Conservation (phyloP, 2,797 vertebrate genomes). For the Pteronotus mesoamericanus region DNA sequence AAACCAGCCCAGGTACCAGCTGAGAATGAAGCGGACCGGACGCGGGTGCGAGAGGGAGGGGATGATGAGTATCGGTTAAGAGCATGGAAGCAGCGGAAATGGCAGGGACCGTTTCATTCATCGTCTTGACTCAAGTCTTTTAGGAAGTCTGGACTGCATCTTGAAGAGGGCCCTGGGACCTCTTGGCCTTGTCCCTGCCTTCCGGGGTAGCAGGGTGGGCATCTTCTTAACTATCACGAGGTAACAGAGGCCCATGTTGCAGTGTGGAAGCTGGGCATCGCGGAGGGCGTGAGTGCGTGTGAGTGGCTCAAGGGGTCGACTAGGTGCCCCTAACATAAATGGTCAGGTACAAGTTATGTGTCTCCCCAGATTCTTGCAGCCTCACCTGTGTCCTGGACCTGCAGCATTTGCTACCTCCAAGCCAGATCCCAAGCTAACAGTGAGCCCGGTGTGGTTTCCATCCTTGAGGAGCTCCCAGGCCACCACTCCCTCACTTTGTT, state of each 20-base stretch:
- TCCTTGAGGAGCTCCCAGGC: not conserved
- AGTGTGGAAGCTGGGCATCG: not conserved
- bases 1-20: not conserved
- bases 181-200: not conserved
- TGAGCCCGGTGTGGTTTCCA: not conserved
- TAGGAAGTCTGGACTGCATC: not conserved
- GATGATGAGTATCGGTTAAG: not conserved
- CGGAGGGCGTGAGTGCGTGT: rapidly evolving
- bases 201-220: not conserved
- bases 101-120: not conserved
- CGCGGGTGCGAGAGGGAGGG: not conserved
- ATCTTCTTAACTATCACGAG: not conserved
- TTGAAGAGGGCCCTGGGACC: not conserved
- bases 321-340: too few relatives aligned
- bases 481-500: not conserved
- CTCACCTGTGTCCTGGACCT: not conserved
- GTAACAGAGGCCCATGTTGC: rapidly evolving
- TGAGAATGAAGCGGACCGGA: not conserved
- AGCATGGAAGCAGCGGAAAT: too few relatives aligned
- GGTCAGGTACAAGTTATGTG: not conserved
- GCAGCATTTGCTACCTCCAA: not conserved
- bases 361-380: not conserved
- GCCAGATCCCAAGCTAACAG: not conserved
- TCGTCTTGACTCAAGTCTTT: not conserved
- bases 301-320: not conserved